A percentile compares a stretch with the other conserved stretches of the same genome.
These are phyloP conservation scores for Petroica traversi DNA, from an alignment of 2,113 vertebrate species.

Conservation along the genomic window DNA sequence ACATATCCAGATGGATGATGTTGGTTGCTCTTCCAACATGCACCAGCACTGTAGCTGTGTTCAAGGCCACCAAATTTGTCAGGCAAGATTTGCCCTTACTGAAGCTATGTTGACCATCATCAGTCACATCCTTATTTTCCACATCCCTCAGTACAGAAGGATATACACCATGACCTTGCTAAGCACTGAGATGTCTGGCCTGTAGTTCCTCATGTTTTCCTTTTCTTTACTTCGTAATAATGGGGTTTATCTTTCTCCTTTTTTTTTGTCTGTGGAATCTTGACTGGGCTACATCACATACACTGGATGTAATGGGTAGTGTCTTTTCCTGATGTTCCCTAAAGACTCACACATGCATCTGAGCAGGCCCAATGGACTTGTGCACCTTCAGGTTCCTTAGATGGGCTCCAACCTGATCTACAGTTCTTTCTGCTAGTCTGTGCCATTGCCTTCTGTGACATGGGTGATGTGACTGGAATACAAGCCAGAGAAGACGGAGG, in stretches of 20 bases:
- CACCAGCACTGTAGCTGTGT: background rate
- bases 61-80: background rate
- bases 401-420: background rate
- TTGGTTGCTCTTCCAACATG: background rate
- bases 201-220: background rate
- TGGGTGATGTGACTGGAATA: background rate
- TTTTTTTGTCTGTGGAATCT: background rate
- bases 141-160: too few species aligned
- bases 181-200: too few species aligned
- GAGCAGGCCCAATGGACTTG: too few species aligned
- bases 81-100: background rate
- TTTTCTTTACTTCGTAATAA: background rate
- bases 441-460: background rate
- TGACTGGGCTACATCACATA: background rate
- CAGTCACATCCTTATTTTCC: background rate
- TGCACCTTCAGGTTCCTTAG: background rate
- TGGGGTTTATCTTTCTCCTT: background rate
- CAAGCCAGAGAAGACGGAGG: background rate
- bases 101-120: background rate
- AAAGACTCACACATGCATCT: accelerated
- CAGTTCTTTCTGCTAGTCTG: background rate
- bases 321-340: background rate
- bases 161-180: background rate
- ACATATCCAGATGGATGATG: background rate
- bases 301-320: background rate